A percentile compares a stretch with the other conserved stretches of the same genome.
These are phyloP conservation scores for Carassius carassius DNA, from an alignment of 2,113 vertebrate genomes.

Conservation along the genomic window DNA sequence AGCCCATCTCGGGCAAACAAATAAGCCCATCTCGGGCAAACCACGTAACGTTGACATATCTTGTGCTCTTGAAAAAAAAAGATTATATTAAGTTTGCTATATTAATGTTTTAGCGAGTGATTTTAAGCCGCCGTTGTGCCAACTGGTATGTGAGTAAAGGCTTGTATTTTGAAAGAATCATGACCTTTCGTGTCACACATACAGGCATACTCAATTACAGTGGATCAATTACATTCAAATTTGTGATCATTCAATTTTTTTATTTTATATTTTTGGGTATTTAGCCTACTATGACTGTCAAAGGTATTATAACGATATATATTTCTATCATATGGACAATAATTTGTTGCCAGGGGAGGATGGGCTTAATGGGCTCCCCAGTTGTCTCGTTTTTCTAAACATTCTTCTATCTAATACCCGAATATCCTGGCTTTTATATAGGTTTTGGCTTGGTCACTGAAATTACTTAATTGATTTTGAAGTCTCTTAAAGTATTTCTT, in stretches of 20 bases:
- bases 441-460: background rate
- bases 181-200: background rate
- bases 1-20: background rate
- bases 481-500: background rate
- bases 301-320: too few species aligned
- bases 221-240: background rate
- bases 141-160: background rate
- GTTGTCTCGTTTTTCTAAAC: background rate
- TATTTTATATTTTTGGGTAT: background rate
- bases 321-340: background rate
- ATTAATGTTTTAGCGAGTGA: too few species aligned
- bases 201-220: background rate
- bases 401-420: background rate
- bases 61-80: background rate
- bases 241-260: background rate
- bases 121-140: background rate
- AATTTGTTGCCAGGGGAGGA: background rate
- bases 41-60: background rate
- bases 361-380: background rate
- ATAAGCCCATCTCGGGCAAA: background rate
- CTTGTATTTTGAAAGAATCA: slow-evolving; percentile 23
- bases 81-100: too few species aligned
- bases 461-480: background rate
- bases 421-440: background rate
- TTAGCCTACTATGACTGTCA: background rate